phyloP scores from a whole-genome alignment of 1,140 invertebrate genomes.

The Eriosoma lanigerum region DNA sequence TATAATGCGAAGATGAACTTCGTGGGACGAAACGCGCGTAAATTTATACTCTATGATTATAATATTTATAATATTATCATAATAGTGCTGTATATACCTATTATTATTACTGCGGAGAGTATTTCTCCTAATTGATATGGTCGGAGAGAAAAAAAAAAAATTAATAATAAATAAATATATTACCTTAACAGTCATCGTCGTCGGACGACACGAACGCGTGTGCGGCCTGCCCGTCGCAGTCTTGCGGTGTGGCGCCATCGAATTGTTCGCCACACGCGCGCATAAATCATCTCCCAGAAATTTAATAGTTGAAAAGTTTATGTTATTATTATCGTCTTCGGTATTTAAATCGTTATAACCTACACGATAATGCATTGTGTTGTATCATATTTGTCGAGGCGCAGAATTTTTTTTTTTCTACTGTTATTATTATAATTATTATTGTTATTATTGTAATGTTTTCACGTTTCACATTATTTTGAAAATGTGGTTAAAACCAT shows the following conservation, averaged over 20 bases:
- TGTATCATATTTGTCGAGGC: too few species aligned
- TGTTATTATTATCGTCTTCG: too few species aligned
- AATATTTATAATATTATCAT: not conserved
- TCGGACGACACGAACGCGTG: conserved; percentile 1
- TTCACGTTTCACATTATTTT: too few species aligned
- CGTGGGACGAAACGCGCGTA: conserved; percentile 13
- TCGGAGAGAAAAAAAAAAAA: conserved; percentile 1
- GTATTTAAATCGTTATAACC: too few species aligned
- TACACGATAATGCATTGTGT: too few species aligned
- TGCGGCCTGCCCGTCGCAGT: not conserved
- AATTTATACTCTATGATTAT: conserved; percentile 10
- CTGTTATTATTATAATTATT: too few species aligned
- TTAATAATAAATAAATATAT: too few species aligned
- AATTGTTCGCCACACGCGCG: not conserved
- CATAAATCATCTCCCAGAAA: not conserved
- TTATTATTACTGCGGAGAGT: not conserved
- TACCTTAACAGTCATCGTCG: conserved; percentile 1
- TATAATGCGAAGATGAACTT: not conserved
- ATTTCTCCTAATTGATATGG: conserved; percentile 26
- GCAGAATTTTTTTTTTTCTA: too few species aligned
- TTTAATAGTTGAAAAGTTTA: too few species aligned
- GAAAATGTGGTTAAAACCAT: too few species aligned
- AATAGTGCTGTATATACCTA: not conserved
- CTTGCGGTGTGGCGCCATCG: conserved; percentile 20
- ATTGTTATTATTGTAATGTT: too few species aligned